phyloP scores from a whole-genome alignment of 2,113 vertebrate genomes.

The Ornithorhynchus anatinus region DNA sequence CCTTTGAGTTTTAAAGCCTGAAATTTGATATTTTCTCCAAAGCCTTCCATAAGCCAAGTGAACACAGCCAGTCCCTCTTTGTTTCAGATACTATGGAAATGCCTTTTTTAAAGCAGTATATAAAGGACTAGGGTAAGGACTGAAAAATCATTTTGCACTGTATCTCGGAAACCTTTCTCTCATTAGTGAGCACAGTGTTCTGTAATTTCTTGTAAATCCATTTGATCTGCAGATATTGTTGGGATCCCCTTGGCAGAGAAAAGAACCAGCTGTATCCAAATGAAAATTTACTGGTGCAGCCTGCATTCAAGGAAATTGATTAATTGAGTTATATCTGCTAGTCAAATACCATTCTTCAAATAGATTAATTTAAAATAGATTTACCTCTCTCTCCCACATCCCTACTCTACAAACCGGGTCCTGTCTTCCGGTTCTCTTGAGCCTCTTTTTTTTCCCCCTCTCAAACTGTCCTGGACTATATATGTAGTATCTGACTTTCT shows the following conservation, averaged over 20 bases:
- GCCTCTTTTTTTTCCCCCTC: too few species aligned
- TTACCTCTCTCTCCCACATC: too few species aligned
- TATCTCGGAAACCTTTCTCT: slow-evolving; percentile 31
- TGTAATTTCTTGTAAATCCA: slow-evolving; percentile 12
- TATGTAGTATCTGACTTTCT: too few species aligned
- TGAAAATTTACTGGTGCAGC: background rate
- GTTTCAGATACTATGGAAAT: background rate
- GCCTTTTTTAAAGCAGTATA: slow-evolving; percentile 11
- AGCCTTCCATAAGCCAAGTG: slow-evolving; percentile 1
- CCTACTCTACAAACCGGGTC: too few species aligned
- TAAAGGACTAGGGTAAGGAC: slow-evolving; percentile 16
- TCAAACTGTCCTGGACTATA: too few species aligned
- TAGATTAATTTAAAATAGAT: too few species aligned
- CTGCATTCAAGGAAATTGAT: background rate
- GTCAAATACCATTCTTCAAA: too few species aligned
- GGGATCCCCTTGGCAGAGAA: slow-evolving; percentile 3
- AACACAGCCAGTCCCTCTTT: background rate
- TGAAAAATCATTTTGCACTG: slow-evolving; percentile 33
- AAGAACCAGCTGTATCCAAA: background rate
- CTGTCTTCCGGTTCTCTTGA: too few species aligned
- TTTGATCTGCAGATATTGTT: slow-evolving; percentile 8
- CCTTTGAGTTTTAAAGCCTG: background rate
- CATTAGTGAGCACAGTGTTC: background rate
- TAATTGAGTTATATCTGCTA: too few species aligned
- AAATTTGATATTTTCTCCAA: slow-evolving; percentile 18